These are phyloP conservation scores for Branchipolynoe longqiensis DNA, from an alignment of 2,888 invertebrate genomes.

Conservation along the genomic window DNA sequence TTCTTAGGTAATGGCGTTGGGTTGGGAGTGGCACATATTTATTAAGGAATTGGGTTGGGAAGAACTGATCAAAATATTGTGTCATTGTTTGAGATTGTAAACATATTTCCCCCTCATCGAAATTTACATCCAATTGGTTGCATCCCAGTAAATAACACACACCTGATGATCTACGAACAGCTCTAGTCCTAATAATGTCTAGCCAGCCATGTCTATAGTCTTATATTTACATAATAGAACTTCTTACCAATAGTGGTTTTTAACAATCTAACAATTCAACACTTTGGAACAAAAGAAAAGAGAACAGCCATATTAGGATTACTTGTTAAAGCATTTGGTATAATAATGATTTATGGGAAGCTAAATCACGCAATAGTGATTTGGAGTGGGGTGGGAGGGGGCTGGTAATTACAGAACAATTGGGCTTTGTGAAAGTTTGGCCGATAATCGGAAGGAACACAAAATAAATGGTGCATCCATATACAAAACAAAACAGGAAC, in stretches of 20 bases:
- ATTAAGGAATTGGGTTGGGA: too few species aligned
- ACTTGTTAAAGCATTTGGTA: not conserved
- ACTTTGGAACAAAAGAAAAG: constrained; percentile 40
- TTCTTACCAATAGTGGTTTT: constrained; percentile 22
- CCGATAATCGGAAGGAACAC: not conserved
- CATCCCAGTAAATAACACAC: too few species aligned
- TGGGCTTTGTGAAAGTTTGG: too few species aligned
- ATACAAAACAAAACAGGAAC: constrained; percentile 43
- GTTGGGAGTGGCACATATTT: too few species aligned
- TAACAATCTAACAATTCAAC: constrained; percentile 35
- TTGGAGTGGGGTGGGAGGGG: too few species aligned
- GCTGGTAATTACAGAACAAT: too few species aligned
- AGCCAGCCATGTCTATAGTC: not conserved
- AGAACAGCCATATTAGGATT: constrained; percentile 1
- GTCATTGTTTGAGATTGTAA: too few species aligned
- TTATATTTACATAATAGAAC: constrained; percentile 12
- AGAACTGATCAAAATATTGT: too few species aligned
- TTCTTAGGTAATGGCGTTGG: too few species aligned
- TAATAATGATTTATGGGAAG: not conserved
- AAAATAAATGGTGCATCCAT: constrained; percentile 51
- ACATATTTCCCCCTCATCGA: not conserved
- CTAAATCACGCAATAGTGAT: not conserved
- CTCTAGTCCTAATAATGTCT: not conserved
- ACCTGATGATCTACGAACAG: too few species aligned
- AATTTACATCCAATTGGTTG: not conserved